Evolutionary conservation across 2,888 invertebrate species (phyloP).

Genomic region (Habrosyne pyritoides): DNA sequence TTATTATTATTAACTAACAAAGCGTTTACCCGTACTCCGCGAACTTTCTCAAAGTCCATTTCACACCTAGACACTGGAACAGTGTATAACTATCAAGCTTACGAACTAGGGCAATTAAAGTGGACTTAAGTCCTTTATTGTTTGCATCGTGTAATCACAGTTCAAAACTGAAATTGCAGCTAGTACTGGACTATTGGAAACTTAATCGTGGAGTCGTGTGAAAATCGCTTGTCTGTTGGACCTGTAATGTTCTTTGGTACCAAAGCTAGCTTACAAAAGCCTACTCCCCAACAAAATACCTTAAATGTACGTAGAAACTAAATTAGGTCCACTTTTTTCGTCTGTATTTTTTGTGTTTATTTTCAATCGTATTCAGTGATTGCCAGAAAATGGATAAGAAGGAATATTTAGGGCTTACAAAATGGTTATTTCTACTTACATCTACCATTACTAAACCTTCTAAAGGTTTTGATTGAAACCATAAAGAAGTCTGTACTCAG

Average conservation of each 20-base stretch:
- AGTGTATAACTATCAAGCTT: not conserved
- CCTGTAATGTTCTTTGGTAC: too few species aligned
- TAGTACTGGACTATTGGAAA: constrained; percentile 27
- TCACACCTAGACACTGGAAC: not conserved
- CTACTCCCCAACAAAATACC: too few species aligned
- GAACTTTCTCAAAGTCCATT: not conserved
- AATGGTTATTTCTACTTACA: too few species aligned
- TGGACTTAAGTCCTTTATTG: constrained; percentile 14
- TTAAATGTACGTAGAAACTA: too few species aligned
- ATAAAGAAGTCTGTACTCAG: too few species aligned
- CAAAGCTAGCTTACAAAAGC: not conserved
- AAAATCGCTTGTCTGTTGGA: not conserved
- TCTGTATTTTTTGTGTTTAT: too few species aligned
- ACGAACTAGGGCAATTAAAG: constrained; percentile 24
- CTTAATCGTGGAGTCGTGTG: constrained; percentile 22
- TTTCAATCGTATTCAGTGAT: too few species aligned
- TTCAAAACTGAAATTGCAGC: constrained; percentile 22
- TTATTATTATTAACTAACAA: not conserved
- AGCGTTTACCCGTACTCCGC: not conserved
- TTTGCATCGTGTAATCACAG: constrained; percentile 24
- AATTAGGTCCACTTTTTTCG: too few species aligned
- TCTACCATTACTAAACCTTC: too few species aligned
- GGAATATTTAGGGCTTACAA: too few species aligned
- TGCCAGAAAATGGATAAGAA: too few species aligned
- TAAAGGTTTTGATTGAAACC: too few species aligned